Percentiles rank a stretch among this genome's conserved stretches.
Conservation (phyloP, 2,888 invertebrate species). For the Xanthorhoe designata region DNA sequence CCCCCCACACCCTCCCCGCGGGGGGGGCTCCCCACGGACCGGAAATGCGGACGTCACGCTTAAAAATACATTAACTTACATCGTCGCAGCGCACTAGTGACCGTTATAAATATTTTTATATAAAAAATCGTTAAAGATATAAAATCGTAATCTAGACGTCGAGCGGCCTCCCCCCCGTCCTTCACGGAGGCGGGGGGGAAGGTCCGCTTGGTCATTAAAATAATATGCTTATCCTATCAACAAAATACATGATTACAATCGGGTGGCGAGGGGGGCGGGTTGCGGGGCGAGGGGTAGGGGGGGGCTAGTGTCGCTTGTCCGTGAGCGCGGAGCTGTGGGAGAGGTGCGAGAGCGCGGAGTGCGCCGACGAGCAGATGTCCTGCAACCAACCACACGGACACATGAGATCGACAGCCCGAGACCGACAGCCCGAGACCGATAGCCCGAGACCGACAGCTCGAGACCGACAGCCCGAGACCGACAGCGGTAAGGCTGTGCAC, state of each 20-base stretch:
- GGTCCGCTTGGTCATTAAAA: constrained; percentile 9
- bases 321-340: constrained; percentile 69
- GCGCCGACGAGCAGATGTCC: constrained; percentile 78
- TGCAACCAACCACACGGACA: constrained; percentile 41
- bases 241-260: constrained; percentile 37
- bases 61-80: constrained; percentile 19
- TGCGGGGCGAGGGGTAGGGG: background rate
- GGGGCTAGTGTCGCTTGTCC: constrained; percentile 58
- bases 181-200: background rate
- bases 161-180: background rate
- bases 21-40: constrained; percentile 13
- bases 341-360: constrained; percentile 85
- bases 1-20: background rate
- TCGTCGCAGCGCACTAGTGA: constrained; percentile 20
- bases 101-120: constrained; percentile 26
- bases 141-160: constrained; percentile 27
- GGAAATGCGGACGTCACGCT: constrained; percentile 14
- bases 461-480: too few species aligned
- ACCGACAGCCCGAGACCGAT: too few species aligned
- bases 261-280: constrained; percentile 6
- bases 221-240: constrained; percentile 34
- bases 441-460: too few species aligned
- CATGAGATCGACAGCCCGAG: too few species aligned
- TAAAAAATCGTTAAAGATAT: constrained; percentile 30
- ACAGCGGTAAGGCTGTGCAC: too few species aligned